phyloP scores from a whole-genome alignment of 1,140 invertebrate species.

The Metaphire vulgaris region DNA sequence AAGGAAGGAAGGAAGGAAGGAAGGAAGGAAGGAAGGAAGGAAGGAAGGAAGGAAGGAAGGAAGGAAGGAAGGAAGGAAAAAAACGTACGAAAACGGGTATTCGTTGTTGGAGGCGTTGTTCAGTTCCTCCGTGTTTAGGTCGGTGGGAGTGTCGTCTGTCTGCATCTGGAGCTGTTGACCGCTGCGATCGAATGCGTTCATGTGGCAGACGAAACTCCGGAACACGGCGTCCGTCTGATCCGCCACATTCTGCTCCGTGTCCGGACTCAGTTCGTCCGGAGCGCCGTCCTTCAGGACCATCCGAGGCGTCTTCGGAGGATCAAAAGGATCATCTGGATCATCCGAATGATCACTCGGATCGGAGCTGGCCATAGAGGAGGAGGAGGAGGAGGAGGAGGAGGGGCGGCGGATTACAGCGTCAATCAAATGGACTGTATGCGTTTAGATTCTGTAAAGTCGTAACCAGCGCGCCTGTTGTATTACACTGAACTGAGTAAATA shows the following conservation, averaged over 20 bases:
- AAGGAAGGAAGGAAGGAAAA: too few species aligned
- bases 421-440: too few species aligned
- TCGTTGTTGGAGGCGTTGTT: too few species aligned
- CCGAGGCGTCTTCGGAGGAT: constrained; percentile 6
- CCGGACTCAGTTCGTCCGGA: background rate
- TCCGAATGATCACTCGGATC: constrained; percentile 26
- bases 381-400: too few species aligned
- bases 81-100: constrained; percentile 14
- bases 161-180: background rate
- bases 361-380: constrained; percentile 10
- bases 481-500: too few species aligned
- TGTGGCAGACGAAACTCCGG: constrained; percentile 13
- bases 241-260: constrained; percentile 21
- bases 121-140: too few species aligned
- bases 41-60: too few species aligned
- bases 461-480: too few species aligned
- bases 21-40: too few species aligned
- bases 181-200: constrained; percentile 11
- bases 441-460: too few species aligned
- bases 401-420: too few species aligned
- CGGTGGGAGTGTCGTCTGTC: constrained; percentile 7
- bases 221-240: constrained; percentile 16
- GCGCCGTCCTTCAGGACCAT: background rate
- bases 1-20: too few species aligned
- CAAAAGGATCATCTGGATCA: constrained; percentile 17